These are phyloP conservation scores for Zosterops borbonicus DNA, from an alignment of 2,113 vertebrate genomes.

Conservation along the genomic window DNA sequence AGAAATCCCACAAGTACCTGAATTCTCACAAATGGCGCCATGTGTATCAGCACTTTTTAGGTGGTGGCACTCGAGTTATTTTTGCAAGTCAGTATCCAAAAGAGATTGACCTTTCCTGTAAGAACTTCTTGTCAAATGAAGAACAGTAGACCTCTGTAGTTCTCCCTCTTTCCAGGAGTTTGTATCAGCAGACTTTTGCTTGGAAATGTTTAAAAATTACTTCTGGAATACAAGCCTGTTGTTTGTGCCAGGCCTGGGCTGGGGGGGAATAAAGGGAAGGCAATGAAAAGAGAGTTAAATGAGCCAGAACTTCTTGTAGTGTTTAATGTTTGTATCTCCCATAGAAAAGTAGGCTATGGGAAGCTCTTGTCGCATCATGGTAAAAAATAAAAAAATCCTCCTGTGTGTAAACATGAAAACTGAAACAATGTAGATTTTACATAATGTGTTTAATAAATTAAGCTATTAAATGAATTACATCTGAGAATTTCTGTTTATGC, in stretches of 20 bases:
- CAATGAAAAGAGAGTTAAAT: slow-evolving; percentile 70
- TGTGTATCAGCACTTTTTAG: slow-evolving; percentile 62
- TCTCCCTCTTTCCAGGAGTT: slow-evolving; percentile 66
- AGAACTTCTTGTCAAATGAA: slow-evolving; percentile 68
- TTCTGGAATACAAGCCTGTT: slow-evolving; percentile 37
- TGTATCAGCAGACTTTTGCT: slow-evolving; percentile 28
- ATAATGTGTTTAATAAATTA: slow-evolving; percentile 79
- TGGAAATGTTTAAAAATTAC: slow-evolving; percentile 24
- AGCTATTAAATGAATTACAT: slow-evolving; percentile 67
- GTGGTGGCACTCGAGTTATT: slow-evolving; percentile 64
- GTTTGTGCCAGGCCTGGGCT: background rate
- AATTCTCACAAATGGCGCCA: slow-evolving; percentile 29
- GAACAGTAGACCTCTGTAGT: slow-evolving; percentile 66
- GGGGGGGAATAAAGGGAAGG: slow-evolving; percentile 52
- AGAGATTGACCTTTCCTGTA: slow-evolving; percentile 63
- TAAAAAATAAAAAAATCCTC: slow-evolving; percentile 47
- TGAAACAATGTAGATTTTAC: slow-evolving; percentile 76
- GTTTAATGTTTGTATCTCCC: slow-evolving; percentile 64
- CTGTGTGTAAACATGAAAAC: slow-evolving; percentile 75
- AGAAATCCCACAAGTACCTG: slow-evolving; percentile 18
- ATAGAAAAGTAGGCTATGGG: slow-evolving; percentile 49
- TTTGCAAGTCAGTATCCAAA: slow-evolving; percentile 66
- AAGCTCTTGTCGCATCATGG: slow-evolving; percentile 52
- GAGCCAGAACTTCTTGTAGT: slow-evolving; percentile 69
- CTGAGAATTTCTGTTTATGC: slow-evolving; percentile 45